Conservation (phyloP, 2,797 vertebrate genomes). For the Macrochelys suwanniensis region DNA sequence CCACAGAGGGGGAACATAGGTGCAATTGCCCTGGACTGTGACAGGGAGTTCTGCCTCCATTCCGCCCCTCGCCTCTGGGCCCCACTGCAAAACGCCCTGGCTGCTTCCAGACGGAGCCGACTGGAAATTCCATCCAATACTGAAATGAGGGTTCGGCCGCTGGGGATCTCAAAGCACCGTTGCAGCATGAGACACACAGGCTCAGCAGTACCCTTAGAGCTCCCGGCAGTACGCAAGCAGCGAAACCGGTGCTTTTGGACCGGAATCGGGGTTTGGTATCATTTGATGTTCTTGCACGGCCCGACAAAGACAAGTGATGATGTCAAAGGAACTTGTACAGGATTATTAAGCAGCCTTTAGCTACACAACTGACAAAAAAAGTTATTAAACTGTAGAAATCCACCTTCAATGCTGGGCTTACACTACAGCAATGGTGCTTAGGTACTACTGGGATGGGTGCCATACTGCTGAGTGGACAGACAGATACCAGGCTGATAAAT, state of each 20-base stretch:
- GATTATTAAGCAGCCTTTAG: background rate
- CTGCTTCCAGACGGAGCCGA: background rate
- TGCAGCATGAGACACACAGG: accelerated
- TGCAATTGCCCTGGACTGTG: no score
- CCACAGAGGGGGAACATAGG: no score
- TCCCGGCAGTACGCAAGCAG: background rate
- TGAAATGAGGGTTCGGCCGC: background rate
- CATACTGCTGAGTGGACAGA: background rate
- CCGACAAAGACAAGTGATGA: background rate
- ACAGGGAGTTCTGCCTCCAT: background rate
- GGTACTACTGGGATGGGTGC: background rate
- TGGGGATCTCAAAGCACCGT: no score
- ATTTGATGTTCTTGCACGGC: background rate
- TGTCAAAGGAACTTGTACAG: background rate
- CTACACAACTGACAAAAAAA: background rate
- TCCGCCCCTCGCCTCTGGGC: no score
- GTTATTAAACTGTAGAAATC: background rate
- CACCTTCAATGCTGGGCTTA: background rate
- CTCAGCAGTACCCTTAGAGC: background rate
- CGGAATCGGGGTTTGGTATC: background rate
- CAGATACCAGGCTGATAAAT: background rate
- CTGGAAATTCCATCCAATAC: background rate
- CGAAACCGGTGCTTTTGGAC: background rate
- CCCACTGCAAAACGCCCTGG: background rate
- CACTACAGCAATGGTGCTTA: background rate